These are phyloP conservation scores for Aythya fuligula DNA, from an alignment of 2,797 vertebrate species.

Conservation along the genomic window DNA sequence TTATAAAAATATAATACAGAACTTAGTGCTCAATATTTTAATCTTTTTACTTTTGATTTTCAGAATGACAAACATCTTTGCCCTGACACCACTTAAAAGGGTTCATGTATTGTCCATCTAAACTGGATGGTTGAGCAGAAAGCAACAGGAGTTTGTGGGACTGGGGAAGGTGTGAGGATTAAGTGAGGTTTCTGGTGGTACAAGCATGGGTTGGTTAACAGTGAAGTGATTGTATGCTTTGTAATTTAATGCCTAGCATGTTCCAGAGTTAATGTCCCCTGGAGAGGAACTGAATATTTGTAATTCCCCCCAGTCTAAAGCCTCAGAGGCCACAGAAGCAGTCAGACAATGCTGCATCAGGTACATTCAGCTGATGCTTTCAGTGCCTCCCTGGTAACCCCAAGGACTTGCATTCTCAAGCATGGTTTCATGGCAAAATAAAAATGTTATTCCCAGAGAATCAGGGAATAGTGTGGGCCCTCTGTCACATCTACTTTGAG, in stretches of 20 bases:
- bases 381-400: neutral
- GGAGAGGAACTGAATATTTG: slow-evolving; percentile 30
- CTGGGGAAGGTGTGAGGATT: slow-evolving; percentile 17
- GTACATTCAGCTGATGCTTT: neutral
- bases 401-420: neutral
- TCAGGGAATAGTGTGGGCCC: neutral
- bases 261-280: slow-evolving; percentile 56
- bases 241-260: slow-evolving; percentile 46
- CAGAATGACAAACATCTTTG: neutral
- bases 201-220: slow-evolving; percentile 30
- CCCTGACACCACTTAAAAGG: neutral
- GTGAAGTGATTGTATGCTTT: slow-evolving; percentile 37
- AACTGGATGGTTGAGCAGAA: neutral
- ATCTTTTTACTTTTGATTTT: neutral
- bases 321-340: neutral
- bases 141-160: neutral
- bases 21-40: too few relatives aligned
- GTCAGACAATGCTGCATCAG: slow-evolving; percentile 3
- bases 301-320: slow-evolving; percentile 45
- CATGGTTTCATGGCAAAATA: neutral
- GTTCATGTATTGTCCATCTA: neutral
- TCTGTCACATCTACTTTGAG: neutral
- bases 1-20: too few relatives aligned
- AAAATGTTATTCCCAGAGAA: neutral
- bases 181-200: neutral